A percentile compares a stretch with the other conserved stretches of the same genome.
These are phyloP conservation scores for Hemicentrotus pulcherrimus DNA, from an alignment of 35 echinoderm and acorn worm species.

Conservation along the genomic window DNA sequence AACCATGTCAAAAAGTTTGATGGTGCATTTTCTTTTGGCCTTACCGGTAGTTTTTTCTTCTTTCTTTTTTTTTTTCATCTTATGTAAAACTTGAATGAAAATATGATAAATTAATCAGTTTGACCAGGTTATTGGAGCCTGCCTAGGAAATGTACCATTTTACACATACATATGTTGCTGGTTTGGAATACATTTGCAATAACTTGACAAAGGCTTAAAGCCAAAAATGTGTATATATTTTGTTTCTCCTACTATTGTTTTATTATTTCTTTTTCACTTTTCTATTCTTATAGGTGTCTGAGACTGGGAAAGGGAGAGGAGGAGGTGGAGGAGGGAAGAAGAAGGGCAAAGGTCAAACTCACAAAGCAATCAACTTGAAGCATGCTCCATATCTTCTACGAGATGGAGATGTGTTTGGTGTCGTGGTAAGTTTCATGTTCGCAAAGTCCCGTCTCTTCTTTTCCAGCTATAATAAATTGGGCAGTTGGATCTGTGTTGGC, in stretches of 20 bases:
- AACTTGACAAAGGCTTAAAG: no score
- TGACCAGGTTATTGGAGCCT: no score
- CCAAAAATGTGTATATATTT: no score
- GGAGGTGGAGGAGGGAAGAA: slow-evolving; percentile 58
- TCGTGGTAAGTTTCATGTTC: slow-evolving; percentile 67
- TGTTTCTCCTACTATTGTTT: neutral
- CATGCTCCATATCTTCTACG: slow-evolving; percentile 81
- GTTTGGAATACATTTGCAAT: no score
- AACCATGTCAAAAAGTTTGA: no score
- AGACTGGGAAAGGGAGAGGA: slow-evolving; percentile 40
- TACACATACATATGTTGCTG: no score
- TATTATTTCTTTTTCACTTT: neutral
- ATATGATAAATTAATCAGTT: no score
- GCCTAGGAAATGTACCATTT: no score
- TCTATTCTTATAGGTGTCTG: neutral
- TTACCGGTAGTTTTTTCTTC: no score
- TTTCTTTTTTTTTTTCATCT: no score
- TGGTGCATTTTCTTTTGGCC: no score
- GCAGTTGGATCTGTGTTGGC: neutral
- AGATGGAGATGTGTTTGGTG: slow-evolving; percentile 87
- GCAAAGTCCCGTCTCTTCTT: neutral
- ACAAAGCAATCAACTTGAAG: slow-evolving; percentile 65
- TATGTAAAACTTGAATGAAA: no score
- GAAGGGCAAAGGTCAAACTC: slow-evolving; percentile 53
- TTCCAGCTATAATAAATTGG: neutral